Percentiles rank a stretch among this genome's conserved stretches.
Evolutionary conservation across 2,113 vertebrate genomes (phyloP).

Genomic region (Hypocryptadius cinnamomeus): DNA sequence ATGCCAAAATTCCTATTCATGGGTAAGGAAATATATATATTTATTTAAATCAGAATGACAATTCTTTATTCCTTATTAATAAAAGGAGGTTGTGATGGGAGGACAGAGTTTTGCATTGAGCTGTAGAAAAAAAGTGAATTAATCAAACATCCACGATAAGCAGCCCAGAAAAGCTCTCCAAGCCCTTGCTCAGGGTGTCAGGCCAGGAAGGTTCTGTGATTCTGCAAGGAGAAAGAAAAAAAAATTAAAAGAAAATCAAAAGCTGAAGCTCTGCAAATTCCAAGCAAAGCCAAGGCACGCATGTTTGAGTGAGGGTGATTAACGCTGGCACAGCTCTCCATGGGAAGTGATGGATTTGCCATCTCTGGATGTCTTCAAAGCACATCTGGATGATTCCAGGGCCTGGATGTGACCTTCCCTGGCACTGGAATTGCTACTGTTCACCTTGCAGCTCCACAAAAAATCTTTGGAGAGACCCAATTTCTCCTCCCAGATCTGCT

Average conservation of each 20-base stretch:
- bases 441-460: not conserved
- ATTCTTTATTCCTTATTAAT: not conserved
- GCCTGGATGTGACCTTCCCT: not conserved
- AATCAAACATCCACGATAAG: not conserved
- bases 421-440: not conserved
- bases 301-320: not conserved
- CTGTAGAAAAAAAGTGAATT: not conserved
- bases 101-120: not conserved
- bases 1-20: not conserved
- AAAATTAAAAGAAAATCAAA: not conserved
- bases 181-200: not conserved
- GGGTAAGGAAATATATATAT: not conserved
- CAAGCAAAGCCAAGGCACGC: not conserved
- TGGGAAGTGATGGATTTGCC: slow-evolving; percentile 10
- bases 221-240: not conserved
- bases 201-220: not conserved
- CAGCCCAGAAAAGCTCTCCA: not conserved
- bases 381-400: not conserved
- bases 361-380: slow-evolving; percentile 47
- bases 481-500: not conserved
- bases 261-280: not conserved
- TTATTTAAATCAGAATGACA: not conserved
- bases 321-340: not conserved
- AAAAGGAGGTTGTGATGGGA: not conserved
- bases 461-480: not conserved